phyloP scores from a whole-genome alignment of 2,797 vertebrate genomes.

The Buceros bicornis region DNA sequence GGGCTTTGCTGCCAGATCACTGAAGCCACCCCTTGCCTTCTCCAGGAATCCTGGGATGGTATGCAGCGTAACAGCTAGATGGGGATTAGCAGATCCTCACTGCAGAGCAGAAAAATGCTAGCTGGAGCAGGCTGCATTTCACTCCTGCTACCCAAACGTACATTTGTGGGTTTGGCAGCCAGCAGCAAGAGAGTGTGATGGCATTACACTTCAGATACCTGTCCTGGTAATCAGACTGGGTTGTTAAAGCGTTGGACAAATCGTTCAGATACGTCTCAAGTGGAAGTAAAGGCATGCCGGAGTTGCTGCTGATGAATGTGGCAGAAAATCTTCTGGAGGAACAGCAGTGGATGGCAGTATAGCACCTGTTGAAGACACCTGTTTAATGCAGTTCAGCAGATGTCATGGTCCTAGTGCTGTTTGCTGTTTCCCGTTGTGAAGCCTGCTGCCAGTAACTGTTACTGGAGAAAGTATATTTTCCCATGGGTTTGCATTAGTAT shows the following conservation, averaged over 20 bases:
- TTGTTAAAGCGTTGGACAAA: background rate
- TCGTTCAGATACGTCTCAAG: background rate
- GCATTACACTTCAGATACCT: background rate
- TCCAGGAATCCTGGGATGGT: fast-evolving
- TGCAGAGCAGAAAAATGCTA: background rate
- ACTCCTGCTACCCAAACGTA: background rate
- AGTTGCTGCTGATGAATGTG: background rate
- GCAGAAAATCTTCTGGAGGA: background rate
- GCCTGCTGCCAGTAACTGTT: background rate
- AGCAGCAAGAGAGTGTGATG: background rate
- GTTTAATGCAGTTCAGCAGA: background rate
- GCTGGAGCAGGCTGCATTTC: background rate
- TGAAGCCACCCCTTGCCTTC: background rate
- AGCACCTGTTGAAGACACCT: background rate
- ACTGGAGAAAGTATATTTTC: background rate
- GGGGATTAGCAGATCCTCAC: background rate
- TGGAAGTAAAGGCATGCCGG: background rate
- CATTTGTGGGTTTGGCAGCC: background rate
- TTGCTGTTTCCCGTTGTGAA: background rate
- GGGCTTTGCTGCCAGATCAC: background rate
- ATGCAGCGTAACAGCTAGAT: background rate
- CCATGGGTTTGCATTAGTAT: background rate
- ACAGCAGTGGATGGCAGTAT: background rate
- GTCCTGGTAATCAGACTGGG: constrained; percentile 3
- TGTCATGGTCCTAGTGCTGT: background rate